Percentiles rank a stretch among this genome's conserved stretches.
Conservation (phyloP, 2,888 invertebrate genomes). For the Saturnia pavonia region DNA sequence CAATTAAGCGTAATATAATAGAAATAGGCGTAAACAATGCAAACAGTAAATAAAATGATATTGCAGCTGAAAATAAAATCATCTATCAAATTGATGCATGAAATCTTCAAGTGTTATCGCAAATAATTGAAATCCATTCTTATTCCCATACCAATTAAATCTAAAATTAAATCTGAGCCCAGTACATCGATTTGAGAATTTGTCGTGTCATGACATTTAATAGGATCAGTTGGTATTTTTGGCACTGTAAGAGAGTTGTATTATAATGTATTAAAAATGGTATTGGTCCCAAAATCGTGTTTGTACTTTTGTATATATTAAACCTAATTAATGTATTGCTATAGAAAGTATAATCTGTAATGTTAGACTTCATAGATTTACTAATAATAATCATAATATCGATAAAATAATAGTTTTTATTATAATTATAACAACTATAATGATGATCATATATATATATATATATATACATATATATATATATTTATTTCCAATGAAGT, state of each 20-base stretch:
- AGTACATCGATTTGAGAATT: conserved; percentile 25
- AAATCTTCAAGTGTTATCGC: background rate
- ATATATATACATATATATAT: no score
- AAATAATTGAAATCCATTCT: background rate
- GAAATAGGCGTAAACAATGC: no score
- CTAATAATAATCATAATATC: no score
- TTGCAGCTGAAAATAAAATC: background rate
- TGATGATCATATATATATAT: no score
- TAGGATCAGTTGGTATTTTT: conserved; percentile 34
- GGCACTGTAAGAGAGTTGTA: conserved; percentile 20
- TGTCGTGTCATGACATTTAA: conserved; percentile 46
- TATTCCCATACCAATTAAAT: conserved; percentile 24
- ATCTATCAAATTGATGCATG: background rate
- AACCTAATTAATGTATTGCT: no score
- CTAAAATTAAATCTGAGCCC: conserved; percentile 21
- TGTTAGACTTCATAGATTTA: no score
- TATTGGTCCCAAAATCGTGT: conserved; percentile 25
- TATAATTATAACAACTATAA: no score
- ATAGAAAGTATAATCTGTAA: no score
- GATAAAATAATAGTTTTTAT: no score
- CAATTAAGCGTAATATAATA: background rate
- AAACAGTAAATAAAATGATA: background rate
- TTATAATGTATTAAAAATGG: conserved; percentile 23
- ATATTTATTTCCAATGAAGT: no score
- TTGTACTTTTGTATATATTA: no score